phyloP scores from a whole-genome alignment of 1,140 invertebrate genomes.

The Drosophila lacertosa region DNA sequence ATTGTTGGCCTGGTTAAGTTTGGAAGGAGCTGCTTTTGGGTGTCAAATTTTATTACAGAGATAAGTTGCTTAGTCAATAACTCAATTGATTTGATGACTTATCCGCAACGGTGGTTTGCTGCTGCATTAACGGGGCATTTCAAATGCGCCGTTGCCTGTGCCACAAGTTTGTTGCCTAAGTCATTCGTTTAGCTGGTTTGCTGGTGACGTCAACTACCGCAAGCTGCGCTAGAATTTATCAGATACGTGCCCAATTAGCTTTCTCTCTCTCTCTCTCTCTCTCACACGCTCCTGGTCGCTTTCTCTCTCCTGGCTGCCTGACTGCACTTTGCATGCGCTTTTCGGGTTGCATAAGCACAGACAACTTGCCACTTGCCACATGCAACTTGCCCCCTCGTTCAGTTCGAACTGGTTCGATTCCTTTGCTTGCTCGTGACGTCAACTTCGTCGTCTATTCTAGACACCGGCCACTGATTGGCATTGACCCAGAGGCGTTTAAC shows the following conservation, averaged over 20 bases:
- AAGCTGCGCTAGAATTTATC: constrained; percentile 52
- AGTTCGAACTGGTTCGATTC: constrained; percentile 21
- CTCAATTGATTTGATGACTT: constrained; percentile 34
- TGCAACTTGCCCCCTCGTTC: neutral
- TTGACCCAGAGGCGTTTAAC: constrained; percentile 39
- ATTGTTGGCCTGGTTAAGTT: constrained; percentile 14
- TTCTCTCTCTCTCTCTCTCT: neutral
- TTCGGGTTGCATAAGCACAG: constrained; percentile 36
- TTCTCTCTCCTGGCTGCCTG: constrained; percentile 3
- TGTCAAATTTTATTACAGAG: constrained; percentile 26
- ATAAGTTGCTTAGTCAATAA: constrained; percentile 14
- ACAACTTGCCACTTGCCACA: neutral
- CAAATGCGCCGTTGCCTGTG: constrained; percentile 30
- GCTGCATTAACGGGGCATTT: constrained; percentile 40
- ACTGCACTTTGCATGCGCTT: constrained; percentile 26
- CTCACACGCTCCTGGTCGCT: neutral
- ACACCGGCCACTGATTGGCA: constrained; percentile 22
- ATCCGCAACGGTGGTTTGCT: constrained; percentile 1
- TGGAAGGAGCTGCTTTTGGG: no score
- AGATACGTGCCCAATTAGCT: constrained; percentile 13
- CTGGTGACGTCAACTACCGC: constrained; percentile 51
- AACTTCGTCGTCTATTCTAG: constrained; percentile 22
- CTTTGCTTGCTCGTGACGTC: constrained; percentile 28
- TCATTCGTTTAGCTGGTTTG: constrained; percentile 53
- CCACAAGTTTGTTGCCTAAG: constrained; percentile 50